Evolutionary conservation across 2,888 invertebrate species (phyloP).

Genomic region (Conomelus anceps): DNA sequence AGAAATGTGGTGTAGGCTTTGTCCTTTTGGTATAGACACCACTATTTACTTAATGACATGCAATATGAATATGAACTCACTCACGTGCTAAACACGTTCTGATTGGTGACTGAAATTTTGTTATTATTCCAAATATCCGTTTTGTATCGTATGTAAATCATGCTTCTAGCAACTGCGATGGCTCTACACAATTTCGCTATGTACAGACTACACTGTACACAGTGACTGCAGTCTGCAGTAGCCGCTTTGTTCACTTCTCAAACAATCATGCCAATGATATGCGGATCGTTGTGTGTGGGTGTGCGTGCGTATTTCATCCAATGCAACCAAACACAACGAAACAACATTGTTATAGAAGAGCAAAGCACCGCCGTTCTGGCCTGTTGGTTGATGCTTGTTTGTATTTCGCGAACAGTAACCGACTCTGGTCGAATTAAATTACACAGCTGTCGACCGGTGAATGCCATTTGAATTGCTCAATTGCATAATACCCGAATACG

Average conservation of each 20-base stretch:
- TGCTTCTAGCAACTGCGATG: too few relatives aligned
- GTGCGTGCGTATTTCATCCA: not conserved
- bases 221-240: not conserved
- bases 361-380: not conserved
- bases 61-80: not conserved
- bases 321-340: not conserved
- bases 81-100: not conserved
- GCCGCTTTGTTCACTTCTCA: not conserved
- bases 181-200: not conserved
- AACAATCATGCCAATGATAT: not conserved
- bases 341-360: not conserved
- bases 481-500: not conserved
- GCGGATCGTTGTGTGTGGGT: not conserved
- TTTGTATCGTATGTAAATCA: not conserved
- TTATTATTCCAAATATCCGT: not conserved
- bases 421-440: not conserved
- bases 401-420: not conserved
- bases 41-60: not conserved
- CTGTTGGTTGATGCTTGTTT: not conserved
- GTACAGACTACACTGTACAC: not conserved
- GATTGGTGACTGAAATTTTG: not conserved
- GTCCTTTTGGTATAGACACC: not conserved
- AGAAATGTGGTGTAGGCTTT: not conserved
- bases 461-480: not conserved
- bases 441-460: not conserved